Base-by-base conservation (phyloP, 2,113 vertebrate species). In the Sciurus niger region DNA sequence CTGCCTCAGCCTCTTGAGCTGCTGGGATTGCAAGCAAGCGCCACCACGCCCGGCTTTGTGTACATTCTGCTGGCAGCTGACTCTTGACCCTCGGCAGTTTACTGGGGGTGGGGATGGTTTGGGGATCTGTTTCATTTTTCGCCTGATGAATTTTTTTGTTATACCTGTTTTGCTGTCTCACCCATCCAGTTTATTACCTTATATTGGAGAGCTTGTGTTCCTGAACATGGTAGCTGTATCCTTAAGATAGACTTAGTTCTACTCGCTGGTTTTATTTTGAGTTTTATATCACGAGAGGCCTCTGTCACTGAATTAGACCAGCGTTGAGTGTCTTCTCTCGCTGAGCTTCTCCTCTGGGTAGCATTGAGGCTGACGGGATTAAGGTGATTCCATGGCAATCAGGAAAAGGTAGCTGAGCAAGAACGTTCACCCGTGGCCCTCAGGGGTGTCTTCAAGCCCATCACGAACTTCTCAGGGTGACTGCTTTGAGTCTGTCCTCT, bases 331-430 rank as follows among this genome's bases (percentile, higher is more conserved):
- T 10, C 17, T 28, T 5, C 28, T 32, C 22, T 1, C 17, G 67
- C 9, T 1, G 0, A 65, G 24, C 0, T 34, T 63, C 53, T 46
- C 0, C 17, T 14, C 0, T 17, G 34, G 30, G 1, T 2, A 40
- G 46, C 5, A 2, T 7, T 67, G 76, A 48, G 20, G 10, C 40
- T 65, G 3, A 1, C 8, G 32, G 55, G 17, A 58, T 20, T 2
- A 55, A 48, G 16, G 12, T 14, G 18, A 20, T 30, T 24, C 8
- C 24, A 1, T 24, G 40, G 43, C 16, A 34, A 3, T 51, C 13
- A 28, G 82, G 70, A 8, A 22, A 14, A 40, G 40, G 22, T 8
- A 2, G 22, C 5, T 34, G 63, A 55, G 30, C 24, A 4, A 0
- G 14, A 55, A 65, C 1, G 20, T 30, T 58, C 1, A 2, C n/a